phyloP scores from a whole-genome alignment of 92 coral and sea anemone genomes.

The Palythoa heliodiscus region DNA sequence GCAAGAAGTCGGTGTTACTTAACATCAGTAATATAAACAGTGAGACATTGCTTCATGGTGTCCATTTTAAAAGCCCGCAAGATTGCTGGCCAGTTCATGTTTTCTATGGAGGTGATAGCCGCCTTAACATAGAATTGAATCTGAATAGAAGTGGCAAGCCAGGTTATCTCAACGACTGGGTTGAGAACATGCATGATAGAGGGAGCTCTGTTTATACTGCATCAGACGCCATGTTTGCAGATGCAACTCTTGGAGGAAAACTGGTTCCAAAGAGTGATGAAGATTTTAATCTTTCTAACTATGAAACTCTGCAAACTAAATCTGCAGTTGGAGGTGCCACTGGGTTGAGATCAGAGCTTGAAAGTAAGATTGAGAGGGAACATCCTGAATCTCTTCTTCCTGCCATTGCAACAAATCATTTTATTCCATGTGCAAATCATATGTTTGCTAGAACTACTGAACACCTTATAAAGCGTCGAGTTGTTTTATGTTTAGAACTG shows the following conservation, averaged over 20 bases:
- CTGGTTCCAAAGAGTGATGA: constrained; percentile 49
- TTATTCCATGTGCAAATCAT: constrained; percentile 43
- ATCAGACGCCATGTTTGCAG: constrained; percentile 52
- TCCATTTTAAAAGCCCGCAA: constrained; percentile 36
- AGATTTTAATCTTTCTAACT: too few relatives aligned
- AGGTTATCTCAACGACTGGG: constrained; percentile 50
- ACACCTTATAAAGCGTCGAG: constrained; percentile 25
- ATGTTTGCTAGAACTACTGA: constrained; percentile 55
- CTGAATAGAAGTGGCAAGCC: constrained; percentile 19
- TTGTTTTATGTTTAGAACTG: constrained; percentile 29
- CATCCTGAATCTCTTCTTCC: constrained; percentile 52
- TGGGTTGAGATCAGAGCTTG: constrained; percentile 44
- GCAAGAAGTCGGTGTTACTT: constrained; percentile 28
- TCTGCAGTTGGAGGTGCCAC: constrained; percentile 29
- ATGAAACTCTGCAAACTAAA: constrained; percentile 50
- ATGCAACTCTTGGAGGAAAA: constrained; percentile 42
- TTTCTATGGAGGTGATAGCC: constrained; percentile 35
- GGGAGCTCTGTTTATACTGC: constrained; percentile 17
- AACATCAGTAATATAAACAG: constrained; percentile 37
- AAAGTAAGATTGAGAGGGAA: constrained; percentile 18
- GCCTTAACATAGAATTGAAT: constrained; percentile 45
- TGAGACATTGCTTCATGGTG: constrained; percentile 25
- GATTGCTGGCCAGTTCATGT: constrained; percentile 45
- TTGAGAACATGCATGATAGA: too few relatives aligned
- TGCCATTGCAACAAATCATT: constrained; percentile 44